Base-by-base conservation (phyloP, 2,888 invertebrate species). In the Caenorhabditis plicata region DNA sequence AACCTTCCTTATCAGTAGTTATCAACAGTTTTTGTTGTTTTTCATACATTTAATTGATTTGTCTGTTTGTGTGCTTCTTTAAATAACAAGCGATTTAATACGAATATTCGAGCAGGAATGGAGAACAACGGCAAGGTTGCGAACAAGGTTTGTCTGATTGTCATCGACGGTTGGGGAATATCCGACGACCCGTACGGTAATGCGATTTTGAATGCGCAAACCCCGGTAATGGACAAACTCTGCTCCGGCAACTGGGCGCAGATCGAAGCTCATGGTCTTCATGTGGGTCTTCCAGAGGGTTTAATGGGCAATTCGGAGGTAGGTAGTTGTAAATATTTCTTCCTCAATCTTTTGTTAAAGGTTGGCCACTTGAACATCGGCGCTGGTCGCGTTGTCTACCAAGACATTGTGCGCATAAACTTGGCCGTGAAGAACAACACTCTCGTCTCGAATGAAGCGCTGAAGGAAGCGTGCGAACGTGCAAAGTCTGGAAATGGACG, bases 251-350 rank as follows among this genome's bases (percentile, higher is more conserved):
- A 81, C 51, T 80, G 78, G 65, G 64, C 75, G 49, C 68, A 74
- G 43, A 72, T 81, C 25, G 82, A 82, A 48, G 83, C 83, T 8
- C 82, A 82, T 31, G 83, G 84, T 1, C 65, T 81, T 41, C 81
- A 82, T 32, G 83, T 83, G 32, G 83, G 83, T 17, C 74, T 83
- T 32, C 83, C 82, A 1, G 81, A 76, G 47, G 83, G 83, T 13
- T 73, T 83, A n/a, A 83, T 83, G 83, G 83, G 83, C 22, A 83
- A 83, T 50, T 82, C 82, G 15, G 83, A 83, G 75, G 83, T 84
- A 19, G n/a, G n/a, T n/a, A n/a, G n/a, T n/a, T n/a, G n/a, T n/a
- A n/a, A n/a, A n/a, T n/a, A n/a, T n/a, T n/a, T n/a, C n/a, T n/a
- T n/a, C n/a, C n/a, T n/a, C n/a, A n/a, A n/a, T n/a, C n/a, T n/a